Conservation (phyloP, 2,113 vertebrate genomes). For the Ifrita kowaldi region DNA sequence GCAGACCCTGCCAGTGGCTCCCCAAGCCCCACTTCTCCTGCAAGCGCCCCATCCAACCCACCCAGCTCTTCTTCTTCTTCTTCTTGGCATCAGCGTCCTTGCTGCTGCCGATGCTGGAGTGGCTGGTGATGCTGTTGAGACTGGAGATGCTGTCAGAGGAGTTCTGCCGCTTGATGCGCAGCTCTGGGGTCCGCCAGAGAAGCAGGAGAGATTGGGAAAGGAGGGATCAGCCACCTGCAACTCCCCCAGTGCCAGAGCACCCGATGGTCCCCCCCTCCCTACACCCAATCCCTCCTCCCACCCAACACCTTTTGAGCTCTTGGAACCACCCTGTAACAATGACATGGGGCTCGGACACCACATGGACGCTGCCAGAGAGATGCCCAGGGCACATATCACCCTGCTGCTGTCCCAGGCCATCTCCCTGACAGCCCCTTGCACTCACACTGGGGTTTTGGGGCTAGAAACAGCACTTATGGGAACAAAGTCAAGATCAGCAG, state of each 20-base stretch:
- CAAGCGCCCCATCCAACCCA: constrained; percentile 38
- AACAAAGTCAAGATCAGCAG: not conserved
- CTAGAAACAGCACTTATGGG: not conserved
- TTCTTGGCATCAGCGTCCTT: constrained; percentile 93
- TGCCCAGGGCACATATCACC: not conserved
- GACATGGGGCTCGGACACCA: not conserved
- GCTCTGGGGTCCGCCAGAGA: constrained; percentile 66
- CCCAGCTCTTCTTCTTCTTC: constrained; percentile 98
- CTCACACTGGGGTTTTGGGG: not conserved
- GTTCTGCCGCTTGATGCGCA: constrained; percentile 90
- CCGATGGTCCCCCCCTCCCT: not conserved
- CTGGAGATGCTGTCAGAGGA: constrained; percentile 96
- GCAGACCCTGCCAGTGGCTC: not conserved
- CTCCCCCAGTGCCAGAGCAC: accelerated
- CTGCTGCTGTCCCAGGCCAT: not conserved
- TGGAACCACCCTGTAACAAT: not conserved
- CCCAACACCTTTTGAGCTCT: not conserved
- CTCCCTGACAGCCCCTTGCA: not conserved
- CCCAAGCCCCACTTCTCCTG: not conserved
- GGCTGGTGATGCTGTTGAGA: constrained; percentile 93
- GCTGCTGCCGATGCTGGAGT: constrained; percentile 89
- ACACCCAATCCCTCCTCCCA: not conserved
- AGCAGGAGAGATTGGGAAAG: not conserved
- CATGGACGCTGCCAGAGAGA: accelerated
- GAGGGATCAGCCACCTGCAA: not conserved